These are phyloP conservation scores for Drosophila prostipennis DNA, from an alignment of 2,888 invertebrate species.

Conservation along the genomic window DNA sequence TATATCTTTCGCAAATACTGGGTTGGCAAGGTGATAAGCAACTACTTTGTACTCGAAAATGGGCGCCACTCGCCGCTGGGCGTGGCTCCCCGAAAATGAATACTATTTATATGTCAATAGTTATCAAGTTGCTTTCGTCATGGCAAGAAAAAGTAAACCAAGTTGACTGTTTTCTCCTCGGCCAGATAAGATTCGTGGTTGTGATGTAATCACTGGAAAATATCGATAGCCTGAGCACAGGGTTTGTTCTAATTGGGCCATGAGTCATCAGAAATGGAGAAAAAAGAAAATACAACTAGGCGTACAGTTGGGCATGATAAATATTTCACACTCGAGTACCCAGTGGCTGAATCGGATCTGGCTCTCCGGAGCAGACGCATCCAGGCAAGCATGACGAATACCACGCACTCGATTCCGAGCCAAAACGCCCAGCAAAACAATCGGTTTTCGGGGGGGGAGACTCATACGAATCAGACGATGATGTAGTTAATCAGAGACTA, in stretches of 20 bases:
- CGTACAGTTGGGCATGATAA: slow-evolving; percentile 53
- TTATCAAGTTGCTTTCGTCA: slow-evolving; percentile 36
- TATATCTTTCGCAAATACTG: slow-evolving; percentile 25
- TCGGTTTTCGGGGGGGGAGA: neutral
- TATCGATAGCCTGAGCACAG: slow-evolving; percentile 32
- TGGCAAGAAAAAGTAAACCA: slow-evolving; percentile 18
- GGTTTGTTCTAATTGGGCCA: slow-evolving; percentile 23
- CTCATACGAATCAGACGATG: neutral
- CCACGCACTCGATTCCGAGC: slow-evolving; percentile 39
- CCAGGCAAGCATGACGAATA: slow-evolving; percentile 65
- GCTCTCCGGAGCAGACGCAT: slow-evolving; percentile 46
- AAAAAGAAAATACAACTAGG: slow-evolving; percentile 17
- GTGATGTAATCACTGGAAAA: slow-evolving; percentile 49
- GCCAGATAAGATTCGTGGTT: slow-evolving; percentile 16
- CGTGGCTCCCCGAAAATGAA: slow-evolving; percentile 5
- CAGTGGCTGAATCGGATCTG: slow-evolving; percentile 31
- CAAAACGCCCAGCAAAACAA: slow-evolving; percentile 39
- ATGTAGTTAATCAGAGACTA: slow-evolving; percentile 33
- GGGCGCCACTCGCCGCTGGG: slow-evolving; percentile 11
- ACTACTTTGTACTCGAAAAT: slow-evolving; percentile 18
- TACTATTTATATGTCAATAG: slow-evolving; percentile 7
- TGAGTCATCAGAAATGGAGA: slow-evolving; percentile 17
- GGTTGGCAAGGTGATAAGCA: slow-evolving; percentile 13
- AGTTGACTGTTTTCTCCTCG: slow-evolving; percentile 6
- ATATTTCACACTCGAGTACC: slow-evolving; percentile 64